Conservation (phyloP, 2,113 vertebrate species). For the Pyxicephalus adspersus region DNA sequence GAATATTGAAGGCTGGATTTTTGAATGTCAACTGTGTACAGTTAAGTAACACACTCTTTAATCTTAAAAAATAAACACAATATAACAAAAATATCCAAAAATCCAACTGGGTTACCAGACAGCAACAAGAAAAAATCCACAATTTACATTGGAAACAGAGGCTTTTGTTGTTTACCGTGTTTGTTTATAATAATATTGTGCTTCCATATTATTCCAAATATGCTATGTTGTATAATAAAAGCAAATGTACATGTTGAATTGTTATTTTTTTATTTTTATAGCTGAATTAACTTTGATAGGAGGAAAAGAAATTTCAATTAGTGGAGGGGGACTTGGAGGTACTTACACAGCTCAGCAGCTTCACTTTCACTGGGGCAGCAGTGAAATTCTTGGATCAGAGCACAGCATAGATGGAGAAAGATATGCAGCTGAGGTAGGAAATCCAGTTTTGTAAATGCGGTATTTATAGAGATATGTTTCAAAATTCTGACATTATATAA, state of each 20-base stretch:
- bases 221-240: too few species aligned
- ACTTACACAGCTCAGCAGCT: conserved; percentile 69
- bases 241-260: neutral
- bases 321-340: conserved; percentile 68
- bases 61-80: too few species aligned
- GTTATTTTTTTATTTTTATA: conserved; percentile 50
- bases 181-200: too few species aligned
- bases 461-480: neutral
- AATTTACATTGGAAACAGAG: too few species aligned
- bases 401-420: conserved; percentile 65
- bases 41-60: too few species aligned
- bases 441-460: neutral
- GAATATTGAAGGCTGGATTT: too few species aligned
- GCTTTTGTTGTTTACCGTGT: too few species aligned
- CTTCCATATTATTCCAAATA: too few species aligned
- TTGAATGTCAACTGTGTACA: too few species aligned
- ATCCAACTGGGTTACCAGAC: too few species aligned
- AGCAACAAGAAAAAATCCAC: too few species aligned
- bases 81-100: too few species aligned
- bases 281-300: conserved; percentile 66
- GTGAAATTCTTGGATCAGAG: conserved; percentile 63
- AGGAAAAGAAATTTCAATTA: conserved; percentile 60
- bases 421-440: conserved; percentile 66
- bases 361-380: conserved; percentile 70
- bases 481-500: neutral